These are phyloP conservation scores for Caenorhabditis angaria DNA, from an alignment of 2,888 invertebrate species.

Conservation along the genomic window DNA sequence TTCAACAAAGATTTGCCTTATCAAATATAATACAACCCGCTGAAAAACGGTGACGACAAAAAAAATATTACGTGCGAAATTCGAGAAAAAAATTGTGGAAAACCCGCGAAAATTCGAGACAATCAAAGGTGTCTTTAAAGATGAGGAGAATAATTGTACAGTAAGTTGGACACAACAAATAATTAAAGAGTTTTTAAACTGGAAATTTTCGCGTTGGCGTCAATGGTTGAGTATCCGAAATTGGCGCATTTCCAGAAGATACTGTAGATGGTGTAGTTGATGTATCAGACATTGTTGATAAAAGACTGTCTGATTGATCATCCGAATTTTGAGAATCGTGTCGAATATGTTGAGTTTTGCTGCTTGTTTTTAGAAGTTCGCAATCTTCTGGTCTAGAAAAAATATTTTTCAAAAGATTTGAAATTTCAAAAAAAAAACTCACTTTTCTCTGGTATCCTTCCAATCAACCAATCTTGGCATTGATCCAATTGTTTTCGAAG, in stretches of 20 bases:
- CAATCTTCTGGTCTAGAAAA: slow-evolving; percentile 22
- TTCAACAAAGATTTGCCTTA: not conserved
- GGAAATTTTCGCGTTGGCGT: slow-evolving; percentile 24
- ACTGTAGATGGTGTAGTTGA: slow-evolving; percentile 51
- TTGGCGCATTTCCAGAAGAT: slow-evolving; percentile 54
- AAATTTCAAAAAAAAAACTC: not conserved
- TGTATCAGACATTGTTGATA: slow-evolving; percentile 57
- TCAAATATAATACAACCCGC: not conserved
- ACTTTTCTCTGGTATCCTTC: slow-evolving; percentile 40
- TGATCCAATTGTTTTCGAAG: slow-evolving; percentile 53
- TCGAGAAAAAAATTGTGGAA: not conserved
- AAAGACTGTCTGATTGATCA: slow-evolving; percentile 54
- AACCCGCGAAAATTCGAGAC: not conserved
- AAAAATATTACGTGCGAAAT: not conserved
- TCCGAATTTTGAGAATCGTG: slow-evolving; percentile 45
- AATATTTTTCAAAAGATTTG: not conserved
- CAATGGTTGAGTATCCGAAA: slow-evolving; percentile 54
- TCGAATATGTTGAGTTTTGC: slow-evolving; percentile 20
- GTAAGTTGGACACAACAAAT: not conserved
- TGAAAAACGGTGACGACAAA: not conserved
- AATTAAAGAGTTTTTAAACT: not conserved
- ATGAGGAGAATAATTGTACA: not conserved
- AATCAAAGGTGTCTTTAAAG: not conserved
- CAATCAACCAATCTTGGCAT: slow-evolving; percentile 53
- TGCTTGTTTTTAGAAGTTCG: slow-evolving; percentile 27